Base-by-base conservation (phyloP, 2,113 vertebrate species). In the Takifugu flavidus region DNA sequence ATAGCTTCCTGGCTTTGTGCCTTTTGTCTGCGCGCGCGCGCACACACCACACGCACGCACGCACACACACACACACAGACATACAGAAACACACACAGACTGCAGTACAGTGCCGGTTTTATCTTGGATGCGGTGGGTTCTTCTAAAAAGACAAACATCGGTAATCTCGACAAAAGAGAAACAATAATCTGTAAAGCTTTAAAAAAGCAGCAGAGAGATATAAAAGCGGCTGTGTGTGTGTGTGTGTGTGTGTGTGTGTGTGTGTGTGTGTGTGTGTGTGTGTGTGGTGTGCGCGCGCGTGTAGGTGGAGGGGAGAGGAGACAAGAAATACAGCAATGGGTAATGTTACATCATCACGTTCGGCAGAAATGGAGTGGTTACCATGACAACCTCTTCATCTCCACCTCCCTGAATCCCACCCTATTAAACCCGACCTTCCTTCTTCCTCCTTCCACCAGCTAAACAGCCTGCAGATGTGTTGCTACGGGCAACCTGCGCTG, bases 341-440 rank as follows among this genome's bases (percentile, higher is more conserved):
- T 50, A 26, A 13, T 28, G 56, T 84, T 75, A 79, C 78, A 75
- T 84, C 78, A 83, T 72, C 49, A 69, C 55, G 54, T 68, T 73
- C 66, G 59, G 39, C 65, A 66, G 72, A 62, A 78, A 63, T 75
- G 62, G 56, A 81, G 74, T 44, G 49, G 86, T 90, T 85, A 66
- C 87, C 68, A 89, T 84, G 82, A 70, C 74, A 82, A 89, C 87
- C 53, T 8, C 60, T 31, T 46, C 51, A 11, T 12, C 56, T 7
- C 15, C 34, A 45, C 25, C 50, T 34, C 12, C 20, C 50, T 29
- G 5, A 53, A 14, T 45, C 13, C 10, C 11, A 12, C 47, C 13
- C 45, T 5, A 25, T 34, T 25, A 34, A 31, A 13, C 25, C 50
- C 45, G 53, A 6, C 59, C 45, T 65, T 63, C 42, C 61, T 39